Evolutionary conservation across 2,888 invertebrate species (phyloP).

Genomic region (Apotomis betuletana): DNA sequence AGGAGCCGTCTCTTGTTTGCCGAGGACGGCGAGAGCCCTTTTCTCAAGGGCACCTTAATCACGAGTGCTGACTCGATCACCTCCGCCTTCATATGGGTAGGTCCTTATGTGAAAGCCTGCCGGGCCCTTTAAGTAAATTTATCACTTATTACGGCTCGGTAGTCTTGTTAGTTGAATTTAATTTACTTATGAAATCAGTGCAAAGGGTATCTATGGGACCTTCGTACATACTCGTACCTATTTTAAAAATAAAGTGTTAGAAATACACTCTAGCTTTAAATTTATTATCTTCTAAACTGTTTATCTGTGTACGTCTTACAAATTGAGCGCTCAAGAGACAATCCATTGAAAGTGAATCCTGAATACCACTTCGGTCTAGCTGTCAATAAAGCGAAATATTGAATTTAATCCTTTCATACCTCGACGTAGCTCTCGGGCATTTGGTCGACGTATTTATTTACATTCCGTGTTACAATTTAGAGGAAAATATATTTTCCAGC

Average conservation of each 20-base stretch:
- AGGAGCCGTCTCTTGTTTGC: slow-evolving; percentile 73
- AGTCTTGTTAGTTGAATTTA: slow-evolving; percentile 11
- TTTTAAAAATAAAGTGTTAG: too few relatives aligned
- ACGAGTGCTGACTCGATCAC: slow-evolving; percentile 69
- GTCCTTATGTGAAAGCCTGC: neutral
- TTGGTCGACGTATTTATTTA: neutral
- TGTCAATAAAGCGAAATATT: neutral
- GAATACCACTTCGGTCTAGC: neutral
- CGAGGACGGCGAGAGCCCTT: slow-evolving; percentile 64
- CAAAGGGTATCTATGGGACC: neutral
- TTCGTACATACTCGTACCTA: too few relatives aligned
- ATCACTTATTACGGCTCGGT: slow-evolving; percentile 8
- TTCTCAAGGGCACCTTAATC: slow-evolving; percentile 73
- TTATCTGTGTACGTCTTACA: neutral
- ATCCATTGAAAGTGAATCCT: neutral
- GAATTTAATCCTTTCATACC: neutral
- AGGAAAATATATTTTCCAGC: neutral
- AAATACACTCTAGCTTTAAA: too few relatives aligned
- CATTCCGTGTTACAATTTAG: neutral
- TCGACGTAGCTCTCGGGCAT: neutral
- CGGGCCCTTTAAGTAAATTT: slow-evolving; percentile 19
- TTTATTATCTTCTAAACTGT: too few relatives aligned
- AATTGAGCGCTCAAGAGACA: neutral
- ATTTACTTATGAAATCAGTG: neutral
- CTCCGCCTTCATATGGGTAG: slow-evolving; percentile 20